A percentile compares a stretch with the other conserved stretches of the same genome.
Evolutionary conservation across 2,888 invertebrate genomes (phyloP).

Genomic region (Falcaria lacertinaria): DNA sequence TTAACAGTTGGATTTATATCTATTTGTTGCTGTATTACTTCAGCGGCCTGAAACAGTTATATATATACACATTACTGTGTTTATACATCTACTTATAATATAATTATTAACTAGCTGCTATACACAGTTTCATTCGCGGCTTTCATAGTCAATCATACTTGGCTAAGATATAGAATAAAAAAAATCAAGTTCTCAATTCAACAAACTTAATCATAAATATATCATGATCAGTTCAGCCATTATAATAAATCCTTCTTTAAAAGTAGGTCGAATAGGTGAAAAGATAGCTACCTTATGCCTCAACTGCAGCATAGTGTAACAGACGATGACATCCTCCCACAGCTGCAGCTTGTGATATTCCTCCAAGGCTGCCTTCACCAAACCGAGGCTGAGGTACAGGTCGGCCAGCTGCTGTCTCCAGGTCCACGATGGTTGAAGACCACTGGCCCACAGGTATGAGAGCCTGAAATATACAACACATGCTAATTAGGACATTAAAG

Average conservation of each 20-base stretch:
- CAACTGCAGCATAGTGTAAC: conserved; percentile 91
- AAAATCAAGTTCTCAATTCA: no score
- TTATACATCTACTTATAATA: no score
- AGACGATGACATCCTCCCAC: conserved; percentile 96
- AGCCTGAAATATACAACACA: conserved; percentile 58
- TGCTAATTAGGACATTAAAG: no score
- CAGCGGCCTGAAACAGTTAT: conserved; percentile 86
- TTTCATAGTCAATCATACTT: no score
- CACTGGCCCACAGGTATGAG: conserved; percentile 85
- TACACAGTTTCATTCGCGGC: no score
- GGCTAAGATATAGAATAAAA: no score
- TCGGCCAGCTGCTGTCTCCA: conserved; percentile 89
- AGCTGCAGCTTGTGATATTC: conserved; percentile 86
- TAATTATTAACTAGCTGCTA: no score
- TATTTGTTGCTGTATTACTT: conserved; percentile 90
- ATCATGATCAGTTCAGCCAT: no score
- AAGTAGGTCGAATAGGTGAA: no score
- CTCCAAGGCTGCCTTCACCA: conserved; percentile 91
- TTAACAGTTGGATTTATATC: conserved; percentile 89
- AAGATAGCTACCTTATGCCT: conserved; percentile 84
- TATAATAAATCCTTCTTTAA: no score
- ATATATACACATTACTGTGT: no score
- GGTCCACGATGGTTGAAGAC: conserved; percentile 87
- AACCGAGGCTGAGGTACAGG: conserved; percentile 88
- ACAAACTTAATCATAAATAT: no score